Conservation (phyloP, 2,113 vertebrate genomes). For the Triplophysa dalaica region DNA sequence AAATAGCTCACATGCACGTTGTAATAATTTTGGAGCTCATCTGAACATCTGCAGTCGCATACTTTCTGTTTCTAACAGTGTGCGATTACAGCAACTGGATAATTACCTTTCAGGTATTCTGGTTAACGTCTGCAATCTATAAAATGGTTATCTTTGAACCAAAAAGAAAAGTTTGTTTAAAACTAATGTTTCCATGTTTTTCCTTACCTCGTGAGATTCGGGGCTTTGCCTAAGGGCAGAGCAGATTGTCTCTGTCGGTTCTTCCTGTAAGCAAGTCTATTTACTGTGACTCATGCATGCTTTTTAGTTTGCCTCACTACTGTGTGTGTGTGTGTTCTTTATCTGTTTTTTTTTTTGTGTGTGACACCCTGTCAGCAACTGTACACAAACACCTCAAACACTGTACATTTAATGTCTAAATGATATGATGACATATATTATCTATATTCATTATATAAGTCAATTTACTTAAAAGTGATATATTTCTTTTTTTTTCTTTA, state of each 20-base stretch:
- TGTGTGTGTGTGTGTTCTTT: not conserved
- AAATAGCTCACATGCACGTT: not conserved
- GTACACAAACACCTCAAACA: not conserved
- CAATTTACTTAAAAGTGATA: too few species aligned
- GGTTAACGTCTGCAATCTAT: conserved; percentile 4
- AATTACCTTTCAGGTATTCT: not conserved
- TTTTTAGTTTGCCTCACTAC: not conserved
- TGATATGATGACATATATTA: not conserved
- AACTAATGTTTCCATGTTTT: not conserved
- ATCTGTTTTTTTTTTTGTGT: not conserved
- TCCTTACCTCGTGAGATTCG: conserved; percentile 7
- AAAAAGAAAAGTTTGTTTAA: not conserved
- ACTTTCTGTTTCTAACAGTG: not conserved
- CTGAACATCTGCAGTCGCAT: not conserved
- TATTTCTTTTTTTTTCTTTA: too few species aligned
- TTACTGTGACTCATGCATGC: conserved; percentile 26
- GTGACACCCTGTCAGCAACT: not conserved
- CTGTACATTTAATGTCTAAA: not conserved
- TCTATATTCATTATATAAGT: too few species aligned
- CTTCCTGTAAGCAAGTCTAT: conserved; percentile 27
- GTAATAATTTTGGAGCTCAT: not conserved
- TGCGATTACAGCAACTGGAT: not conserved
- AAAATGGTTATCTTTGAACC: not conserved
- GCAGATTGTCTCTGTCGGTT: conserved; percentile 11
- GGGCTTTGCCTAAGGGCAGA: conserved; percentile 6